A percentile compares a stretch with the other conserved stretches of the same genome.
Conservation (phyloP, 2,113 vertebrate species). For the Lepidothrix coronata region DNA sequence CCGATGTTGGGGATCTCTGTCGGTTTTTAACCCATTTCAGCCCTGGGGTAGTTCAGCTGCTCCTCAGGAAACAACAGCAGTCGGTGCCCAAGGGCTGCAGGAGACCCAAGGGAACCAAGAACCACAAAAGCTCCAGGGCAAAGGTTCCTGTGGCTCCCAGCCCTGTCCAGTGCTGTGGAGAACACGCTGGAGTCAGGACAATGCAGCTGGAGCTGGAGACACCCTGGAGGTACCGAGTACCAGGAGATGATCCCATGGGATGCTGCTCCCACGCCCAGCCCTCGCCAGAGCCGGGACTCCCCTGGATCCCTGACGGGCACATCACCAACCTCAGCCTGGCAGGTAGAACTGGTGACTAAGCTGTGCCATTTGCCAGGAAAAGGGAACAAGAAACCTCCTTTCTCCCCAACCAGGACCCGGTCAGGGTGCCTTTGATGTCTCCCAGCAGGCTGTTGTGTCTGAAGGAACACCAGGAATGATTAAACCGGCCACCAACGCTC, state of each 20-base stretch:
- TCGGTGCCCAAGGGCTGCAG: background rate
- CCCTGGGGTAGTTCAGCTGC: background rate
- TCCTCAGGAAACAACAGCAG: background rate
- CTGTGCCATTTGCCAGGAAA: background rate
- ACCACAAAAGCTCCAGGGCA: no score
- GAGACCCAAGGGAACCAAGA: background rate
- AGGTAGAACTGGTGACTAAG: background rate
- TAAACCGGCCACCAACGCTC: background rate
- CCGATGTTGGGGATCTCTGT: accelerated
- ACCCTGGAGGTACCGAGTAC: no score
- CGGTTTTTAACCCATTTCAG: background rate
- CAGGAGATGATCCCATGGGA: no score
- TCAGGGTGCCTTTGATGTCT: background rate
- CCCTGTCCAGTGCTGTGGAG: background rate
- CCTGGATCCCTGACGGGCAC: background rate
- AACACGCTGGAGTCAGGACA: background rate
- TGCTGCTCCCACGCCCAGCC: no score
- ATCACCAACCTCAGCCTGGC: background rate
- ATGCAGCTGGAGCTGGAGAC: no score
- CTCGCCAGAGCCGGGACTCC: background rate
- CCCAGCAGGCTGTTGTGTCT: background rate
- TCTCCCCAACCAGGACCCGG: background rate
- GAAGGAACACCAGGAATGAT: background rate
- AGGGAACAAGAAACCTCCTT: background rate
- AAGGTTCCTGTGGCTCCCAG: background rate